phyloP scores from a whole-genome alignment of 2,888 invertebrate species.

The Pristionchus exspectatus region DNA sequence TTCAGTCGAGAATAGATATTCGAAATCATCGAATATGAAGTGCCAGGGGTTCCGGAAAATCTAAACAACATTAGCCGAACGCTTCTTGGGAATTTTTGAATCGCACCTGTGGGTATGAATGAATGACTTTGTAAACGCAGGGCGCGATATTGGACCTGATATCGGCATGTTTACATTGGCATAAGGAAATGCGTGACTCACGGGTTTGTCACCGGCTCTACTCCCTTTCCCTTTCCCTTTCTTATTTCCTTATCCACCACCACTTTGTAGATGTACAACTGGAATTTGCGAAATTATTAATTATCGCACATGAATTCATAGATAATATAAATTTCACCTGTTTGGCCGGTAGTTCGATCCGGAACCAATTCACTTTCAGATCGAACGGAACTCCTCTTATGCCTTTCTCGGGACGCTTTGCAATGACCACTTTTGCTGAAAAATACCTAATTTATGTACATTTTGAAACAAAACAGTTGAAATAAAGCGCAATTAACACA shows the following conservation, averaged over 20 bases:
- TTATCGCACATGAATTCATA: too few relatives aligned
- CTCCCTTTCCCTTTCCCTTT: neutral
- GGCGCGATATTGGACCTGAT: too few relatives aligned
- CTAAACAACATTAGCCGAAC: neutral
- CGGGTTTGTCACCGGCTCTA: neutral
- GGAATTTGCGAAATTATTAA: neutral
- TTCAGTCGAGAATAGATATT: neutral
- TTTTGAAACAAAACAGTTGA: too few relatives aligned
- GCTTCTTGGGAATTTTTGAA: too few relatives aligned
- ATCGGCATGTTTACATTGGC: too few relatives aligned
- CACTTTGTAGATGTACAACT: constrained; percentile 22
- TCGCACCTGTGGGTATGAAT: too few relatives aligned
- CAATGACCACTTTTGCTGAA: too few relatives aligned
- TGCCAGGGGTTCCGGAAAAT: neutral
- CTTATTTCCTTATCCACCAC: neutral
- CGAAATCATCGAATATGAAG: neutral
- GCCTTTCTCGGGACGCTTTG: neutral
- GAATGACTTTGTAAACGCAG: too few relatives aligned
- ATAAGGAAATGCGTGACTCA: neutral
- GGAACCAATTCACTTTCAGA: constrained; percentile 34
- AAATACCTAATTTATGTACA: too few relatives aligned
- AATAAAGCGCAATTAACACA: too few relatives aligned
- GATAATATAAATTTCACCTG: too few relatives aligned
- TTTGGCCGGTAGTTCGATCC: neutral
- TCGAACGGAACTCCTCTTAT: neutral